phyloP scores from a whole-genome alignment of 2,797 vertebrate genomes.

The Enteromius paludinosus region DNA sequence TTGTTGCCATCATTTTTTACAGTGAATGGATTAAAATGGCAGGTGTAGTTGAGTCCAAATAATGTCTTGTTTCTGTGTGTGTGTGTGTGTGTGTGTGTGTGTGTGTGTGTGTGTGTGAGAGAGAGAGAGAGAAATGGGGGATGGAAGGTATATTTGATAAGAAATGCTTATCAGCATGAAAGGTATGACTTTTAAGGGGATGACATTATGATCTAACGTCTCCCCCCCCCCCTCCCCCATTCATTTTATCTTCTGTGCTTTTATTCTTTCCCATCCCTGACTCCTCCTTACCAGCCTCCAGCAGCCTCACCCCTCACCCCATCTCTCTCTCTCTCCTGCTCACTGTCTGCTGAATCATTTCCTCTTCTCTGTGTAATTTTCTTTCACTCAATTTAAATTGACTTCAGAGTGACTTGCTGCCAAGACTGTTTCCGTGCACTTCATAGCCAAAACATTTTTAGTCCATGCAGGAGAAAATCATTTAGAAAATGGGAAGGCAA shows the following conservation, averaged over 20 bases:
- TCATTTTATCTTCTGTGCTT: slow-evolving; percentile 21
- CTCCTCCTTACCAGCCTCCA: slow-evolving; percentile 24
- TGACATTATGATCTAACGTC: slow-evolving; percentile 50
- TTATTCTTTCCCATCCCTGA: slow-evolving; percentile 14
- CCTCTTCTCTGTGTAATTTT: slow-evolving; percentile 18
- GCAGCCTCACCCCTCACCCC: slow-evolving; percentile 16
- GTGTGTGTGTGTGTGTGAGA: slow-evolving; percentile 5
- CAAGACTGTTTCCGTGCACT: slow-evolving; percentile 13
- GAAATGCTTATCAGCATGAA: slow-evolving; percentile 43
- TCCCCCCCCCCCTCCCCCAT: slow-evolving; percentile 4
- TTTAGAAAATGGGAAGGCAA: slow-evolving; percentile 29
- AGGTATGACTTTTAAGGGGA: slow-evolving; percentile 20
- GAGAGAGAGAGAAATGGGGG: background rate
- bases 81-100: background rate
- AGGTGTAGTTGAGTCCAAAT: slow-evolving; percentile 21
- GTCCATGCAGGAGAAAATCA: slow-evolving; percentile 4
- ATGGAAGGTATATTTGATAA: background rate
- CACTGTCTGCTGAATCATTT: slow-evolving; percentile 31
- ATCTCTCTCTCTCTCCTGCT: slow-evolving; percentile 11
- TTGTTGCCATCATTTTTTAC: background rate
- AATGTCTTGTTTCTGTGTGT: slow-evolving; percentile 14
- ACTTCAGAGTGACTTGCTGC: slow-evolving; percentile 24
- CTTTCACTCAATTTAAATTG: slow-evolving; percentile 33
- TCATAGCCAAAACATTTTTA: slow-evolving; percentile 6
- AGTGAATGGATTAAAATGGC: slow-evolving; percentile 15